Base-by-base conservation (phyloP, 2,797 vertebrate genomes). In the Mus caroli region DNA sequence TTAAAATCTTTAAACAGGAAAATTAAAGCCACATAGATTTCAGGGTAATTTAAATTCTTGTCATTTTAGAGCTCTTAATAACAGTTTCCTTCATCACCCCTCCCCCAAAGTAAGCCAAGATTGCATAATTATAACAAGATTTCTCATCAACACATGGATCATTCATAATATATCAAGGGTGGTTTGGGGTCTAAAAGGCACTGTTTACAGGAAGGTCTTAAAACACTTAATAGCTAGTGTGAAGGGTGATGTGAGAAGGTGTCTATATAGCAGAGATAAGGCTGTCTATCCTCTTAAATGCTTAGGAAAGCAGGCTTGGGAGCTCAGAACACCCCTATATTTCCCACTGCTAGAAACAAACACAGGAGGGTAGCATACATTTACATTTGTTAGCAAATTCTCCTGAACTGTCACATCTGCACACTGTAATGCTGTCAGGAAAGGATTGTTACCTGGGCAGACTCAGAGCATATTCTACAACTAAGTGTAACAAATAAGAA, bases 401-500 rank as follows among this genome's bases (percentile, higher is more conserved):
- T 34, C 93, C 11, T 10, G 56, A 76, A 79, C 91, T 3, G 13
- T 56, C 52, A 4, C 31, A 24, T 80, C 92, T 80, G 17, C 24
- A 19, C 34, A 37, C 37, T 62, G 1, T 75, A 85, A 60, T 82
- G n/a, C 0, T 67, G 14, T 13, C 17, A 31, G 78, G 43, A 95
- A 89, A 91, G 56, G 28, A 88, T 15, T 95, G 67, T 12, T 88
- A 62, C 31, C 28, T 85, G 95, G 90, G 37, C 26, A 93, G 73
- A 90, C 7, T 52, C 46, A 7, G 20, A 73, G 34, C 24, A n/a
- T 7, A 15, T 56, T 76, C 88, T 93, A 92, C 92, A 94, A 95
- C 85, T n/a, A 91, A 95, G 14, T 64, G 64, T 0, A 58, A 43
- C 7, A 28, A 73, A 31, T 3, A 94, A 54, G 19, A 69, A 85